These are phyloP conservation scores for Henicopernis longicauda DNA, from an alignment of 2,113 vertebrate genomes.

Conservation along the genomic window DNA sequence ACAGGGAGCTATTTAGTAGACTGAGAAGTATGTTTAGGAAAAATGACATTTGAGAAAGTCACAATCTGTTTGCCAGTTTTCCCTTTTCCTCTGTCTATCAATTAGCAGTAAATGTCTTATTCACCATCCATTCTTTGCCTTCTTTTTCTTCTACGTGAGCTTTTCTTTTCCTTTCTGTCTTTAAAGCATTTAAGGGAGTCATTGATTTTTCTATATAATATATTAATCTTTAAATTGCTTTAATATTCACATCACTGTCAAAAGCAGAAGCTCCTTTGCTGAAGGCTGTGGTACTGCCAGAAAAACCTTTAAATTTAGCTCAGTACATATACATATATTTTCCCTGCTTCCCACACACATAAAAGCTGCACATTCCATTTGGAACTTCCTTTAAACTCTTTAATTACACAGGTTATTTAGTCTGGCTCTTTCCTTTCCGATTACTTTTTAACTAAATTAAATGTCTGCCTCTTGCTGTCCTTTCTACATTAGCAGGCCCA, in stretches of 20 bases:
- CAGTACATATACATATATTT: conserved; percentile 33
- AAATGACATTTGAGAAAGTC: conserved; percentile 59
- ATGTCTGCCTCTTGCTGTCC: conserved; percentile 48
- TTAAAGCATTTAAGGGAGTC: neutral
- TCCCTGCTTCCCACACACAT: conserved; percentile 19
- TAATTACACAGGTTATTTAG: conserved; percentile 67
- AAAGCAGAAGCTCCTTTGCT: conserved; percentile 42
- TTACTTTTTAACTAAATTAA: conserved; percentile 58
- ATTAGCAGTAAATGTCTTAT: conserved; percentile 4
- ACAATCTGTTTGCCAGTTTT: conserved; percentile 59
- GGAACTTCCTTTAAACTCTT: conserved; percentile 55
- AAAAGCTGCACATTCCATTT: conserved; percentile 20
- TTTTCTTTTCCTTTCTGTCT: neutral
- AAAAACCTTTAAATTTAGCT: conserved; percentile 50
- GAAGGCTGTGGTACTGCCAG: conserved; percentile 31
- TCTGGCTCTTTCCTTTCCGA: conserved; percentile 23
- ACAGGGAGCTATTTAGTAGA: conserved; percentile 25
- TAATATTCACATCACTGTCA: conserved; percentile 50
- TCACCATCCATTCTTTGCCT: neutral
- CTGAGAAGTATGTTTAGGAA: conserved; percentile 9
- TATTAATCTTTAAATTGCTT: conserved; percentile 25
- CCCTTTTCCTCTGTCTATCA: conserved; percentile 19
- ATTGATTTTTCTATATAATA: conserved; percentile 15
- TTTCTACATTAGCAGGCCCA: conserved; percentile 42
- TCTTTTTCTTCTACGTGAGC: neutral